These are phyloP conservation scores for Chironomus striatipennis DNA, from an alignment of 1,140 invertebrate species.

Conservation along the genomic window DNA sequence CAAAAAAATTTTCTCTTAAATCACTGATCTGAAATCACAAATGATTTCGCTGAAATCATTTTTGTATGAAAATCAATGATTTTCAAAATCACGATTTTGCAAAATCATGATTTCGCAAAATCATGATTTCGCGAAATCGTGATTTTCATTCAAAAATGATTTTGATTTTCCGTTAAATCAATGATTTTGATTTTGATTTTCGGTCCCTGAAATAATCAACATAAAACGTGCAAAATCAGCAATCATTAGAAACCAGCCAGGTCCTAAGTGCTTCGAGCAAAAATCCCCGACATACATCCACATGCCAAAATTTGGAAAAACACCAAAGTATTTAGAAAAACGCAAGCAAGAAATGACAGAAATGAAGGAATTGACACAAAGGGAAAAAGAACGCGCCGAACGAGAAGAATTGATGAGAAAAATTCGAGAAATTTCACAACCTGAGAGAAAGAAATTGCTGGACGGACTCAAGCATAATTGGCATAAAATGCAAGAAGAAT, in stretches of 20 bases:
- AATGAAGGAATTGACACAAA: neutral
- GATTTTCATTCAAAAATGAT: no score
- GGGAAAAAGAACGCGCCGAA: neutral
- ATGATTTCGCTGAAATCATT: no score
- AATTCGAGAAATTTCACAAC: neutral
- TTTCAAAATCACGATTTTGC: no score
- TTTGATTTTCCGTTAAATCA: no score
- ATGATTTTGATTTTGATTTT: no score
- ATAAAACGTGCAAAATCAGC: constrained; percentile 4
- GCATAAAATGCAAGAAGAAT: neutral
- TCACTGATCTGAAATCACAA: no score
- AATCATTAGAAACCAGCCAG: neutral
- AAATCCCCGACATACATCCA: neutral
- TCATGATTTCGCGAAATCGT: no score
- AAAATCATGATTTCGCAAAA: no score
- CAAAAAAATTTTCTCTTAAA: no score
- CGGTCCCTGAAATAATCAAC: no score
- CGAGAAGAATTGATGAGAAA: neutral
- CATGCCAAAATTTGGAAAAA: neutral
- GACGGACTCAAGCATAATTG: neutral
- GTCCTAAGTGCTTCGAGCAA: constrained; percentile 5
- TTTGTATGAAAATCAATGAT: no score
- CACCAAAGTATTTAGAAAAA: neutral
- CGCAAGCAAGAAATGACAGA: neutral
- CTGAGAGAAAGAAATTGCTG: neutral